Percentiles rank a stretch among this genome's conserved stretches.
phyloP scores from a whole-genome alignment of 2,888 invertebrate species.

The Agrilus biguttatus region DNA sequence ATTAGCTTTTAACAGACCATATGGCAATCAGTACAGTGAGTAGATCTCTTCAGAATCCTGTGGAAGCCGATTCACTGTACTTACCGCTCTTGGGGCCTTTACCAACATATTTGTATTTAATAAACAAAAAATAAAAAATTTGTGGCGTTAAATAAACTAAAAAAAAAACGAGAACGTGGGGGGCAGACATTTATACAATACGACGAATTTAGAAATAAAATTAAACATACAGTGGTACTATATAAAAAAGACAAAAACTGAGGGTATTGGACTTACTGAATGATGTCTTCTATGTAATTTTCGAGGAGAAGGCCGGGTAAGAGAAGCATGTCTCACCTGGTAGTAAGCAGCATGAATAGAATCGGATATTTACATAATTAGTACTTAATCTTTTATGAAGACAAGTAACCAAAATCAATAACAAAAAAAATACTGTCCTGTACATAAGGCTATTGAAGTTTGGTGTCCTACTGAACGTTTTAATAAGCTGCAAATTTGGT shows the following conservation, averaged over 20 bases:
- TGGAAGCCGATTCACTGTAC: too few species aligned
- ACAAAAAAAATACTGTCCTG: neutral
- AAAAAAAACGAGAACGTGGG: neutral
- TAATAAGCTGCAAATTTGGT: too few species aligned
- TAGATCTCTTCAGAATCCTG: too few species aligned
- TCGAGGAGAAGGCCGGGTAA: constrained; percentile 48
- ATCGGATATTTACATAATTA: constrained; percentile 1
- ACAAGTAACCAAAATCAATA: neutral
- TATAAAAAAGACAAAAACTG: constrained; percentile 1
- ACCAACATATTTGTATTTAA: too few species aligned
- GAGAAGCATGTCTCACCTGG: constrained; percentile 58
- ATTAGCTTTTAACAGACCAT: too few species aligned
- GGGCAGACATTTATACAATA: too few species aligned
- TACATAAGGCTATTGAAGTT: too few species aligned
- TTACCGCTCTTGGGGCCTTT: too few species aligned
- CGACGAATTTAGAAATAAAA: neutral
- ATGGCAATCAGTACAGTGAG: too few species aligned
- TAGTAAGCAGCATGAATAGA: constrained; percentile 4
- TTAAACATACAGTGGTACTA: neutral
- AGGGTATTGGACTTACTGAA: constrained; percentile 41
- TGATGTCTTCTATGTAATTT: constrained; percentile 55
- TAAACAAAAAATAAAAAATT: too few species aligned
- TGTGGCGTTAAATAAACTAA: neutral
- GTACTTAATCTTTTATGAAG: neutral
- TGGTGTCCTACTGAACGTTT: too few species aligned